Conservation (phyloP, 2,797 vertebrate species). For the Tangara arthus region DNA sequence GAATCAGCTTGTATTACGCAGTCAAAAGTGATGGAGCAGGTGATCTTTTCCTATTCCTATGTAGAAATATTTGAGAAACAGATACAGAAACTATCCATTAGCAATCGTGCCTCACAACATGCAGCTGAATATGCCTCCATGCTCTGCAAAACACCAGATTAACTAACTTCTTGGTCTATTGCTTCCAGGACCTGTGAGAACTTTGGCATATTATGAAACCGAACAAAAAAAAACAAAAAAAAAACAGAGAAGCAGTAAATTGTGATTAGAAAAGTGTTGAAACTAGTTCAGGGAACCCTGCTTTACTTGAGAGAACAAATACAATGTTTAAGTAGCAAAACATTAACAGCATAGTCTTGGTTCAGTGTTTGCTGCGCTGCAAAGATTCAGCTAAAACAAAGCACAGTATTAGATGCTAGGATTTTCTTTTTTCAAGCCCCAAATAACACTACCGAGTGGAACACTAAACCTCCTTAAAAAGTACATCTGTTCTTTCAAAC, state of each 20-base stretch:
- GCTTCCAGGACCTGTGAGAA: neutral
- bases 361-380: neutral
- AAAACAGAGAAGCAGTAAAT: neutral
- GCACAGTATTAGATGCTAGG: neutral
- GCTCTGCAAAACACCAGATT: neutral
- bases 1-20: neutral
- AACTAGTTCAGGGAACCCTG: neutral
- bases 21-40: neutral
- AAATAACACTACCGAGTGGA: neutral
- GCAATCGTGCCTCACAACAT: neutral
- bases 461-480: neutral
- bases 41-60: neutral
- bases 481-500: neutral
- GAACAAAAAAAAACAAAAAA: neutral
- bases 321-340: neutral
- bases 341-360: neutral
- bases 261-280: neutral
- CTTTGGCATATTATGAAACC: neutral
- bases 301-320: slow-evolving; percentile 17
- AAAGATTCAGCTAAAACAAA: neutral
- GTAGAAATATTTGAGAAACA: neutral
- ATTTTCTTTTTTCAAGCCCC: neutral
- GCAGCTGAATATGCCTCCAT: neutral
- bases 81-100: neutral
- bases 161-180: neutral